Evolutionary conservation across 2,113 vertebrate genomes (phyloP), one percentile per base, ranked within the genome.

Genomic region (Neolamprologus kungweensis): DNA sequence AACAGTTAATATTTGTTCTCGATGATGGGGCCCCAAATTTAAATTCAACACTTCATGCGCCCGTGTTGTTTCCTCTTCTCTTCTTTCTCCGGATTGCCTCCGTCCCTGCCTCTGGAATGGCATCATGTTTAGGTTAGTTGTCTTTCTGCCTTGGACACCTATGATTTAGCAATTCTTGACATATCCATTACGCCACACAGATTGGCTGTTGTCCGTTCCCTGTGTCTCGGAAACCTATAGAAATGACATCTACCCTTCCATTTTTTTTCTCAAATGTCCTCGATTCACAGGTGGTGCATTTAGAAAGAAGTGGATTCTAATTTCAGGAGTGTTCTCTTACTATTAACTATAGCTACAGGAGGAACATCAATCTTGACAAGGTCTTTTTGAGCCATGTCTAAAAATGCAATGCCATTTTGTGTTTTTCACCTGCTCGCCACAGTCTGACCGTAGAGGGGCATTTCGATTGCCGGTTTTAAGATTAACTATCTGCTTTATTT

Each of bases 111-210:
- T 88, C 55, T 85, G 84, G 88, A 93, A 95, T 96, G 95, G 95
- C 96, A 95, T 96, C 96, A 93, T 94, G 94, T 96, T 96, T 96
- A 95, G 94, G 92, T 96, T 95, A 94, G 95, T 94, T 96, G 96
- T 96, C 96, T 96, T 90, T 95, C 93, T 95, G 94, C 92, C 91
- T 94, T 86, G 89, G 94, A 96, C 95, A 96, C 92, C 95, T 96
- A 96, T 97, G 97, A 97, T 97, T 97, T 97, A 97, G 96, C 96
- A 96, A 96, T 96, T 96, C 96, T 95, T 97, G 97, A 97, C 97
- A 97, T 96, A 97, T 97, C 97, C 96, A 97, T 97, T 97, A 97
- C 95, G 94, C 93, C 91, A 91, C 95, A 93, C 93, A 97, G 97
- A 97, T 97, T 96, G 97, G 96, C 96, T 96, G 95, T 94, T 96